Base-by-base conservation (phyloP, 2,113 vertebrate genomes). In the Eudyptes chrysolophus region DNA sequence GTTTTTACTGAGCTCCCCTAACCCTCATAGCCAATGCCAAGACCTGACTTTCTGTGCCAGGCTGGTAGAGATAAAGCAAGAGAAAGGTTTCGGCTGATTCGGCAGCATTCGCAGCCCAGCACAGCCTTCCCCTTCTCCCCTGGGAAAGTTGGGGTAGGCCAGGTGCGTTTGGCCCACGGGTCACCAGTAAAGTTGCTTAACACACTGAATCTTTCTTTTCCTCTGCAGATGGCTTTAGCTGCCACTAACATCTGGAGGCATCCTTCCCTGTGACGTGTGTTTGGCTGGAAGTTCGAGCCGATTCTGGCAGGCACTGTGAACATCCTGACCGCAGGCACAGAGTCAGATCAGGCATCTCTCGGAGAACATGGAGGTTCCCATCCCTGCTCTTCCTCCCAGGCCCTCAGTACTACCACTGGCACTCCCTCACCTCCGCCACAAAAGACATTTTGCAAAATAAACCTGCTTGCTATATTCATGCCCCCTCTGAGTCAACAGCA, bases 221-320 rank as follows among this genome's bases (percentile, higher is more conserved):
- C 34, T 32, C 18, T 84, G 29, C 36, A 54, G 46, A 8, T 71
- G 36, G 17, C 30, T 72, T 84, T 32, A 70, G 29, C 9, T 83
- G 27, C 34, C 34, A 10, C 24, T 17, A 51, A n/a, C 8, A 76
- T 10, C 16, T 64, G 32, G 27, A 76, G n/a, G 17, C 32, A 42
- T 64, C 30, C 27, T 65, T 58, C 57, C 13, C 27, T 38, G 17
- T 15, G 52, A 27, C 0, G 0, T 4, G 10, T 4, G 0, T 49
- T 57, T 66, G 62, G 38, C 24, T 46, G 42, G 40, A 58, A 66
- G 25, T 6, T 40, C 0, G 2, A 75, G 22, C 29, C 6, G 4
- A 7, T 55, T 29, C 52, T 27, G 30, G 26, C 36, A 75, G 60
- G 24, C 66, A 27, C 30, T 29, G 14, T 21, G 24, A 70, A 22